Evolutionary conservation across 2,113 vertebrate genomes (phyloP).

Genomic region (Neotragus pygmaeus): DNA sequence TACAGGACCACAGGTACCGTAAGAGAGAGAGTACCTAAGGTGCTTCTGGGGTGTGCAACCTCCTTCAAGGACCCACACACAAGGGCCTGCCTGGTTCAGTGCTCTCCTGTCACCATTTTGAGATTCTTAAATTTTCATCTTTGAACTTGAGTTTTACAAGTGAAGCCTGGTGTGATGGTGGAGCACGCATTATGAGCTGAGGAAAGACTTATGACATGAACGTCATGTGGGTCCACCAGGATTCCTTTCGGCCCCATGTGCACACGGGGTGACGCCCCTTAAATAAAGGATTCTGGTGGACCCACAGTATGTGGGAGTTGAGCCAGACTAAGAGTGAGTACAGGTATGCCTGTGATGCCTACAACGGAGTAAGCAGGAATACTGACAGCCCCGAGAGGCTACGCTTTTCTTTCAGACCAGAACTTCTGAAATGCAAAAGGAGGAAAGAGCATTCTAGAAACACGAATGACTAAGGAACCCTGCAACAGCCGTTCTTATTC

Average conservation of each 20-base stretch:
- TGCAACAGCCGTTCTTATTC: neutral
- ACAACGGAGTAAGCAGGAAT: neutral
- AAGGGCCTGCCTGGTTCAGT: neutral
- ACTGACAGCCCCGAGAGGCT: neutral
- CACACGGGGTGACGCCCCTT: neutral
- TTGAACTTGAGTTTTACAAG: neutral
- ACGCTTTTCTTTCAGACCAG: neutral
- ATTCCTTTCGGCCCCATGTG: too few relatives aligned
- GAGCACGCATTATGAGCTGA: fast-evolving
- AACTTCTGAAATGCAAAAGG: neutral
- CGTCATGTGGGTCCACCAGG: fast-evolving
- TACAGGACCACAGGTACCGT: neutral
- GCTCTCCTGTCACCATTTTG: neutral
- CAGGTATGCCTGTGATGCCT: neutral
- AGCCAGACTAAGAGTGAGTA: neutral
- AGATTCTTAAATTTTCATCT: neutral
- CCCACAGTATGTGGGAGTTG: neutral
- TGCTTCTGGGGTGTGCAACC: neutral
- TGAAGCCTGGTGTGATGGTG: neutral
- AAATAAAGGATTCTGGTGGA: neutral
- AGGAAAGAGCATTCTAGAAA: neutral
- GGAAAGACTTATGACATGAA: neutral
- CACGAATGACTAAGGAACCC: neutral
- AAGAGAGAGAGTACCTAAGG: neutral
- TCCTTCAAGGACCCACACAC: neutral